A percentile compares a stretch with the other conserved stretches of the same genome.
Evolutionary conservation across 2,797 vertebrate species (phyloP).

Genomic region (Cichlasoma orientale): DNA sequence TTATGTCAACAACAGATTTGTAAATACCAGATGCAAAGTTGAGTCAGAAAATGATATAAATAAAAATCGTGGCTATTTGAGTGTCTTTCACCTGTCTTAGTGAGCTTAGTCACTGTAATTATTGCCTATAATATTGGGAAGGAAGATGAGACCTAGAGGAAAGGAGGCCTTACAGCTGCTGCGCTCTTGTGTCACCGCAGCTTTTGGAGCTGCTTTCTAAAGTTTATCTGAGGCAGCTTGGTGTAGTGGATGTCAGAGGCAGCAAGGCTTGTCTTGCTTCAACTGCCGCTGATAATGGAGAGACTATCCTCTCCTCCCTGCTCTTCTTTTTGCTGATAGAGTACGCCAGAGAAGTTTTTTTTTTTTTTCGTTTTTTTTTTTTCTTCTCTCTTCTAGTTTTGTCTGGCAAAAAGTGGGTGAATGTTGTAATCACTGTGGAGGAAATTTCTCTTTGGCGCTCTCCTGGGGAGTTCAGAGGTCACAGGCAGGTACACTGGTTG

Average conservation of each 20-base stretch:
- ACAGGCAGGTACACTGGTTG: slow-evolving; percentile 11
- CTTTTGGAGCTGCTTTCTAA: slow-evolving; percentile 30
- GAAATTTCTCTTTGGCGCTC: slow-evolving; percentile 3
- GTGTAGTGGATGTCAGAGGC: slow-evolving; percentile 39
- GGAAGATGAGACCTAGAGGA: slow-evolving; percentile 6
- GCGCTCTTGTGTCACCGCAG: not conserved
- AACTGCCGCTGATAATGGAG: slow-evolving; percentile 30
- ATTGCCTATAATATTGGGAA: slow-evolving; percentile 5
- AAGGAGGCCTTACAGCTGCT: slow-evolving; percentile 15
- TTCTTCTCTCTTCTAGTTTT: not conserved
- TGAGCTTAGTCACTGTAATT: not conserved
- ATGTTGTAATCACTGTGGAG: not conserved
- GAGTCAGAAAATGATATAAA: slow-evolving; percentile 7
- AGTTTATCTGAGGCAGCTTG: slow-evolving; percentile 50
- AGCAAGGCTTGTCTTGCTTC: slow-evolving; percentile 23
- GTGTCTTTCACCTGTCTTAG: not conserved
- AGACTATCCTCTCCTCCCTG: slow-evolving; percentile 1
- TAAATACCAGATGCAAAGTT: slow-evolving; percentile 8
- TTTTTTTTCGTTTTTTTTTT: not conserved
- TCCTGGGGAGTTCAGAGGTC: slow-evolving; percentile 31
- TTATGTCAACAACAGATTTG: not conserved
- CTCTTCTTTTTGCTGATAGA: slow-evolving; percentile 24
- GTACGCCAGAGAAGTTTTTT: not conserved
- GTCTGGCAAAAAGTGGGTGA: not conserved
- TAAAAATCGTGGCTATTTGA: not conserved